These are phyloP conservation scores for Octodon degus DNA, from an alignment of 2,113 vertebrate genomes.

Conservation along the genomic window DNA sequence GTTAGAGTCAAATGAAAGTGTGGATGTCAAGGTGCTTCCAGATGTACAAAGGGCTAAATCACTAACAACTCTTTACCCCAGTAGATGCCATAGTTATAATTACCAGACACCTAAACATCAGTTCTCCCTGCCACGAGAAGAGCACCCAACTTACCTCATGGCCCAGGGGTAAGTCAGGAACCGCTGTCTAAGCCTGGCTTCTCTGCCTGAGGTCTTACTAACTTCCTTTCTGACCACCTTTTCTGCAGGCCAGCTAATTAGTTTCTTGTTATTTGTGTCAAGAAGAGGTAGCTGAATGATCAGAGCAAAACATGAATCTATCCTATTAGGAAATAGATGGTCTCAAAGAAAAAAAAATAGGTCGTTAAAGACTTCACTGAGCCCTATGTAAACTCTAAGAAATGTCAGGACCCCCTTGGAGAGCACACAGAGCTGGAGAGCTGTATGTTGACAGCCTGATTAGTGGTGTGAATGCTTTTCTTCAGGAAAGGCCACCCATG, in stretches of 20 bases:
- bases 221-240: background rate
- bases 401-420: background rate
- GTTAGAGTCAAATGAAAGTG: background rate
- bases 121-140: background rate
- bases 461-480: background rate
- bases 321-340: slow-evolving; percentile 49
- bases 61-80: background rate
- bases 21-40: background rate
- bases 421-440: background rate
- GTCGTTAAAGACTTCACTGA: slow-evolving; percentile 26
- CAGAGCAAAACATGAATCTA: slow-evolving; percentile 15
- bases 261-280: background rate
- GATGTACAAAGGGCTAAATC: background rate
- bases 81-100: background rate
- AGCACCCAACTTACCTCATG: accelerated
- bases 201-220: background rate
- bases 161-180: background rate
- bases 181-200: background rate
- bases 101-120: background rate
- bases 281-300: slow-evolving; percentile 39
- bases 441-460: background rate
- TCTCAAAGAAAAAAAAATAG: background rate
- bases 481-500: background rate
- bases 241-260: background rate
- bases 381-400: slow-evolving; percentile 47